Base-by-base conservation (phyloP, 1,140 invertebrate species). In the Hypsibius dujardini region DNA sequence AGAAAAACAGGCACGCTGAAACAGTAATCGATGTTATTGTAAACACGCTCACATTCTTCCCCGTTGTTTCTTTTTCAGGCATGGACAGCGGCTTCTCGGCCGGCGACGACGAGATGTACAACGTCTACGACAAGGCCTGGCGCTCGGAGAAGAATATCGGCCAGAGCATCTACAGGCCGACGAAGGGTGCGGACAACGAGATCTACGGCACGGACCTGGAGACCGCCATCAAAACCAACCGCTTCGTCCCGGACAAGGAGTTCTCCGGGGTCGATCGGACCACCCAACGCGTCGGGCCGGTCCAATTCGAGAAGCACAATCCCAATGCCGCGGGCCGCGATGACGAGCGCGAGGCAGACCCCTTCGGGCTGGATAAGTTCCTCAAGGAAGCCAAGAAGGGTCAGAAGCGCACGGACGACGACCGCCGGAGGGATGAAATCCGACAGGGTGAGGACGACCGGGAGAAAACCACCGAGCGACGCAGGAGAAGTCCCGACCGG, bases 301-400 rank as follows among this genome's bases (percentile, higher is more conserved):
- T 98, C 42, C 91, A 96, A 78, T 98, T 97, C 82, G 92, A 95
- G 76, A 88, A 86, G 79, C 71, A 75, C 59, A 28, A 28, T 28
- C 28, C 28, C 28, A 28, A 28, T 28, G n/a, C 70, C 3, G 70
- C 40, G 28, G 46, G 7, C 40, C 7, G 7, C 40, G 28, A 28
- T 7, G 77, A 78, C 71, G 88, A 88, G 75, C 88, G 90, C 73
- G 84, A 84, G 72, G 89, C 90, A 75, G 94, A 98, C 89, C 92
- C 92, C 69, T 98, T 98, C 79, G 93, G 93, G 82, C 82, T 98
- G 75, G 92, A 94, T 86, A 90, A 94, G 79, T 96, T 98, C 84
- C 91, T 98, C 83, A 90, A 89, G 74, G 89, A 94, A 80, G 94
- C 92, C 70, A 97, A 98, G 78, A 85, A 88, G 72, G 90, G 87